These are phyloP conservation scores for Galbula dea DNA, from an alignment of 2,113 vertebrate species.

Conservation along the genomic window DNA sequence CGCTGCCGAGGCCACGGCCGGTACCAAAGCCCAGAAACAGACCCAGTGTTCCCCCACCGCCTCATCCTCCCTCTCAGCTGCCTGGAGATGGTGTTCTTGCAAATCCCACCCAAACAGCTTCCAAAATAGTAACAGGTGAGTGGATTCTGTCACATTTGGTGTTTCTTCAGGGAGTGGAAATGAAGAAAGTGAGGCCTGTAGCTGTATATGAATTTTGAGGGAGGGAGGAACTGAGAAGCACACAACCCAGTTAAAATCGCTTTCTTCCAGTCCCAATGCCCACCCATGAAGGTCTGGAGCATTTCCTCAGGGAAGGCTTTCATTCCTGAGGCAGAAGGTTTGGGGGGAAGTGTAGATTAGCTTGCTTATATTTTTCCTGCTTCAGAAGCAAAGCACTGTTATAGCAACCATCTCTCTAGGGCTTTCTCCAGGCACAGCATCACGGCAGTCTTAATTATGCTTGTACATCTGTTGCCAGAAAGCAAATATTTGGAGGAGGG, in stretches of 20 bases:
- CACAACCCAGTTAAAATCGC: background rate
- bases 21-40: constrained; percentile 92
- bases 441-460: background rate
- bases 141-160: fast-evolving
- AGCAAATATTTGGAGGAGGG: background rate
- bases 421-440: background rate
- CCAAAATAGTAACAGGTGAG: constrained; percentile 90
- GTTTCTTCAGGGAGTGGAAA: background rate
- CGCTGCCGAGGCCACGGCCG: constrained; percentile 83
- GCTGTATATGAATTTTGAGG: background rate
- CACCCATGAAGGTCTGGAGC: background rate
- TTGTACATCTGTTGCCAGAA: background rate
- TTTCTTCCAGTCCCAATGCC: background rate
- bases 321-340: background rate
- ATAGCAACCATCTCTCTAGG: background rate
- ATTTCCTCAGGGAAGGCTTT: background rate
- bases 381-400: background rate
- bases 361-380: background rate
- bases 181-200: background rate
- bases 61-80: constrained; percentile 72
- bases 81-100: constrained; percentile 50
- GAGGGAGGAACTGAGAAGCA: background rate
- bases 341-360: background rate
- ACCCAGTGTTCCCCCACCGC: constrained; percentile 88
- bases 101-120: constrained; percentile 62